Base-by-base conservation (phyloP, 2,797 vertebrate species). In the Ciconia nigra region DNA sequence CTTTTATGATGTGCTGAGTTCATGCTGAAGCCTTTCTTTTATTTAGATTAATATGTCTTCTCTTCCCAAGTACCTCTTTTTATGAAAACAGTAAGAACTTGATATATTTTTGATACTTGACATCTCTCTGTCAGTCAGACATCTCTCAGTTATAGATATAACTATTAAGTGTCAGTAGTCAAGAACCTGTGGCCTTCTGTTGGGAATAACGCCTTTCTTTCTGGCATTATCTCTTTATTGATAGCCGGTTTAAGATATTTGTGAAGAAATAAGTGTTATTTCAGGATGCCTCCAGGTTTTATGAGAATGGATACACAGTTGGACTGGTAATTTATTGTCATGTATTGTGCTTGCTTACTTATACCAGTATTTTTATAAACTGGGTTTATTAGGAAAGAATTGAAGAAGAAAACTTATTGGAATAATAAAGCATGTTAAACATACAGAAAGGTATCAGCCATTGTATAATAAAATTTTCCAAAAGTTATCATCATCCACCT, bases 261-360 rank as follows among this genome's bases (percentile, higher is more conserved):
- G 35, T 80, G 25, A 63, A 79, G 69, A 89, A 90, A 41, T 54
- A 58, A 55, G 15, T 63, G 28, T 37, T 77, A 63, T 93, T 91
- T 47, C 28, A 51, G 7, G 62, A 37, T 57, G 55, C 16, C 10
- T 82, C 20, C 41, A 77, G 19, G 15, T 89, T 94, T 92, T 63
- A 46, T 58, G 25, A 89, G 52, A 83, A 77, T 20, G 24, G 6
- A 62, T 46, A 10, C 46, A 65, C 44, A 61, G 15, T 25, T 73
- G 28, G 28, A 7, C 47, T 44, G 33, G 42, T 62, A 84, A 76
- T 76, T 84, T 57, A 42, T 72, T 77, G 41, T 15, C 8, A 4
- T 0, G 0, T 3, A 4, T 22, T 1, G 1, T 46, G 6, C 19
- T 89, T 5, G 3, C 19, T 82, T 79, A 66, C 9, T 87, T 37